These are phyloP conservation scores for Globodera rostochiensis DNA, from an alignment of 1,140 invertebrate species.

Conservation along the genomic window DNA sequence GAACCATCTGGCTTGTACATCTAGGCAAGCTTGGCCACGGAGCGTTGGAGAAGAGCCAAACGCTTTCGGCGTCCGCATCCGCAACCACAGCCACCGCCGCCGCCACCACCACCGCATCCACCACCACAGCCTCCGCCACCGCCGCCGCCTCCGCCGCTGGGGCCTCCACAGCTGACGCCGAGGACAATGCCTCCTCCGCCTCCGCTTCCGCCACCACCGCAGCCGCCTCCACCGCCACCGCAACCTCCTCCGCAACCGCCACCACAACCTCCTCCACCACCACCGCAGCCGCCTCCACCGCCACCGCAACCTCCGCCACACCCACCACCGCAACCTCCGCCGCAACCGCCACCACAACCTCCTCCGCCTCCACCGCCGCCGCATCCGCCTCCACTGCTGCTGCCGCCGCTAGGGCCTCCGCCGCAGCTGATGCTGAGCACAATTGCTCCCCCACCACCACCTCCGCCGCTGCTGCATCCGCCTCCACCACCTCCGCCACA, in stretches of 20 bases:
- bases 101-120: not conserved
- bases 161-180: not conserved
- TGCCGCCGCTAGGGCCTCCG: not conserved
- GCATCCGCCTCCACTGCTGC: not conserved
- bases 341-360: not conserved
- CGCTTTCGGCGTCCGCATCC: conserved; percentile 14
- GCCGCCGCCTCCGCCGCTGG: not conserved
- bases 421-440: not conserved
- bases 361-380: not conserved
- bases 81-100: not conserved
- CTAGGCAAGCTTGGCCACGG: not conserved
- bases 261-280: not conserved
- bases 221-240: not conserved
- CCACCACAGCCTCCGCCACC: conserved; percentile 5
- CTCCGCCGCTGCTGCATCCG: not conserved
- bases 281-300: not conserved
- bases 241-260: not conserved
- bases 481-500: not conserved
- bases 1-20: not conserved
- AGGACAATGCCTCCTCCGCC: not conserved
- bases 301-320: not conserved
- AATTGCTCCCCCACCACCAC: not conserved
- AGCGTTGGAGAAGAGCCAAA: conserved; percentile 10
- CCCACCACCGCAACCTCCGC: conserved; percentile 2
- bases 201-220: not conserved